These are phyloP conservation scores for Megaceryle torquata DNA, from an alignment of 2,113 vertebrate genomes.

Conservation along the genomic window DNA sequence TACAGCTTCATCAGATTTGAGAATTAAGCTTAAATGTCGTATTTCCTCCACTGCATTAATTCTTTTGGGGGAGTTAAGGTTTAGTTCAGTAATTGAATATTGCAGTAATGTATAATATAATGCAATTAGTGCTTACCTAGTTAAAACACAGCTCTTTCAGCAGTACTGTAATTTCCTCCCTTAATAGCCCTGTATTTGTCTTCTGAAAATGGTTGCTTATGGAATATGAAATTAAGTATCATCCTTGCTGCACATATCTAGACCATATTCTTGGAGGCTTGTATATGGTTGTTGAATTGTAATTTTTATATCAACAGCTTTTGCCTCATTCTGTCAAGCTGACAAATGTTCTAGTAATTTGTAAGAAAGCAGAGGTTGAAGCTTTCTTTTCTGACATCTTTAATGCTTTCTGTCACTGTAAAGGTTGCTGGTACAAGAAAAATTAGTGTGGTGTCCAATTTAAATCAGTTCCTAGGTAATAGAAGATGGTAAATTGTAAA, in stretches of 20 bases:
- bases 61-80: background rate
- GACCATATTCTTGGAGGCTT: background rate
- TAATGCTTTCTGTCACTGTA: background rate
- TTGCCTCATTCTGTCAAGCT: background rate
- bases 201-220: background rate
- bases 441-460: background rate
- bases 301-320: background rate
- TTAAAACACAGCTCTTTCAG: background rate
- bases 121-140: background rate
- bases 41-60: background rate
- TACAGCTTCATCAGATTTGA: background rate
- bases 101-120: background rate
- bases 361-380: background rate
- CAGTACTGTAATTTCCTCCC: background rate
- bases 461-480: background rate
- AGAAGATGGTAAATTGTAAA: background rate
- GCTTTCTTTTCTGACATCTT: background rate
- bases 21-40: background rate
- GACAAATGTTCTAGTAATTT: background rate
- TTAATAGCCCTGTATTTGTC: background rate
- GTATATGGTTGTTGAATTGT: background rate
- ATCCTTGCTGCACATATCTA: background rate
- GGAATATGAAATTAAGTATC: background rate
- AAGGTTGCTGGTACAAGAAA: background rate
- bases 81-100: background rate